Conservation (phyloP, 2,797 vertebrate genomes). For the Melanotaenia pygmaea region DNA sequence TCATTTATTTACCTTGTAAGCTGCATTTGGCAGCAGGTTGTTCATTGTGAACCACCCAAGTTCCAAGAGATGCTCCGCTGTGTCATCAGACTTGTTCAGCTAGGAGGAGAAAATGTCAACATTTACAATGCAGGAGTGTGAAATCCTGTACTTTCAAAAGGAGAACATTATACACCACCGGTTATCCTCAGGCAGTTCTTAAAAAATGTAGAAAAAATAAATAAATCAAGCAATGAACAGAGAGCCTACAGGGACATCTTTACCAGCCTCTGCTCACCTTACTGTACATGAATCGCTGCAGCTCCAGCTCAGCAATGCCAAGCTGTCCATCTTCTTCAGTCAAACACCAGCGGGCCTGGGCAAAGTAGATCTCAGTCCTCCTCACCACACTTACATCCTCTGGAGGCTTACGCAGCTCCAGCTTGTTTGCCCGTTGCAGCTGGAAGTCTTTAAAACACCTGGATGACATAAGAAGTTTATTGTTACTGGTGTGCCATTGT, state of each 20-base stretch:
- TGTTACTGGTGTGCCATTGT: background rate
- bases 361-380: conserved; percentile 97
- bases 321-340: conserved; percentile 98
- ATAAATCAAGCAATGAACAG: background rate
- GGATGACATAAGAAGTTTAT: background rate
- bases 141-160: background rate
- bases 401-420: conserved; percentile 94
- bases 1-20: conserved; percentile 88
- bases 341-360: conserved; percentile 96
- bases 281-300: conserved; percentile 98
- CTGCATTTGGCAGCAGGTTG: conserved; percentile 95
- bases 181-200: background rate
- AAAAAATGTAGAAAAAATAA: background rate
- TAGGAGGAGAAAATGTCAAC: conserved; percentile 57
- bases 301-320: conserved; percentile 96
- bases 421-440: conserved; percentile 95
- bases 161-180: background rate
- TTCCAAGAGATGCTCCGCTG: conserved; percentile 96
- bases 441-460: conserved; percentile 99
- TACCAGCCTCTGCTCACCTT: conserved; percentile 83
- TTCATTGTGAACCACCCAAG: conserved; percentile 99
- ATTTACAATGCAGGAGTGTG: background rate
- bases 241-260: background rate
- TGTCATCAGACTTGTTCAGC: conserved; percentile 99
- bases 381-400: conserved; percentile 96